Conservation (phyloP, 30 jellyfish, hydroid and myxozoan species). For the Pelagia noctiluca region DNA sequence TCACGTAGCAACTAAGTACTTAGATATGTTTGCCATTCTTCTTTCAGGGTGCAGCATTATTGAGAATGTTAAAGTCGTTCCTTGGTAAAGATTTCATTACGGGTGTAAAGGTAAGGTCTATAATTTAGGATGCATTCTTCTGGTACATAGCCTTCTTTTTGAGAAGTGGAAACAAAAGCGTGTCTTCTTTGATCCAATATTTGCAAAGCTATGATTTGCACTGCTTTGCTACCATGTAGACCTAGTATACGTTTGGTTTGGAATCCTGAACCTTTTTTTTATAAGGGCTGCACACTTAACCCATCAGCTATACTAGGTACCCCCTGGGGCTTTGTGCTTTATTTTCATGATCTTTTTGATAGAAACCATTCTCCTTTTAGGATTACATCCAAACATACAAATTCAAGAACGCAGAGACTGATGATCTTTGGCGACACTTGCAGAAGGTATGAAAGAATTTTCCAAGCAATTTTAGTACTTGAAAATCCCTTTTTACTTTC, state of each 20-base stretch:
- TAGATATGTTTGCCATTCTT: no score
- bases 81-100: constrained; percentile 81
- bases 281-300: no score
- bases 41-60: constrained; percentile 97
- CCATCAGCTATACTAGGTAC: no score
- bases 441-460: constrained; percentile 61
- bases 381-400: constrained; percentile 67
- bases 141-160: no score
- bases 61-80: constrained; percentile 95
- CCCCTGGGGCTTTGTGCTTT: no score
- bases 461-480: not conserved
- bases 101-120: constrained; percentile 90
- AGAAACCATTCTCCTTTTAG: constrained; percentile 4
- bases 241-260: not conserved
- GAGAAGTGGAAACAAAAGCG: no score
- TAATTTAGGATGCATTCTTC: no score
- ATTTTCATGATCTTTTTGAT: no score
- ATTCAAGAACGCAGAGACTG: constrained; percentile 94
- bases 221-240: not conserved
- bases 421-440: constrained; percentile 88
- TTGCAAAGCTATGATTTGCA: no score
- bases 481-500: no score
- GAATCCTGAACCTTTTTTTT: not conserved
- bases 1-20: no score
- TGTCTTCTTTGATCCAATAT: no score